phyloP scores from a whole-genome alignment of 1,140 invertebrate species.

The Polyergus mexicanus region DNA sequence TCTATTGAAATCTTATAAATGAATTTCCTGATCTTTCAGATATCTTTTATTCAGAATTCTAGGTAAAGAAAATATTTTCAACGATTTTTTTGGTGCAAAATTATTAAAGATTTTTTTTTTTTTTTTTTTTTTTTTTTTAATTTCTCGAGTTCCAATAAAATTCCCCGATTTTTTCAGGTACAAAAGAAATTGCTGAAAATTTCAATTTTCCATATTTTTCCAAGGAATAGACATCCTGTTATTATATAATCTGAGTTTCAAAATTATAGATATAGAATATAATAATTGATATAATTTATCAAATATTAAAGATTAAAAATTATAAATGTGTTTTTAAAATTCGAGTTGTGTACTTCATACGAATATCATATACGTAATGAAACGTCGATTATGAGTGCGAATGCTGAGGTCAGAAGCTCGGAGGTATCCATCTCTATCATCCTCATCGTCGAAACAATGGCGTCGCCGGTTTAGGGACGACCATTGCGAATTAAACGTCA shows the following conservation, averaged over 20 bases:
- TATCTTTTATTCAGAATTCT: too few relatives aligned
- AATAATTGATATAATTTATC: background rate
- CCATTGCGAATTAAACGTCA: conserved; percentile 66
- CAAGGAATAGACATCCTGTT: background rate
- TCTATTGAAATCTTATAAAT: too few relatives aligned
- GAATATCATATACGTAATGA: too few relatives aligned
- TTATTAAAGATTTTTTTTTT: too few relatives aligned
- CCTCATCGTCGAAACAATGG: conserved; percentile 61
- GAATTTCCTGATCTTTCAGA: too few relatives aligned
- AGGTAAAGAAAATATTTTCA: too few relatives aligned
- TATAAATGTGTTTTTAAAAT: too few relatives aligned
- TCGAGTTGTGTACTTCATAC: too few relatives aligned
- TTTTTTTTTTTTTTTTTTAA: too few relatives aligned
- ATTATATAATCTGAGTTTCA: background rate
- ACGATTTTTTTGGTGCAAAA: too few relatives aligned
- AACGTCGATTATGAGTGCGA: background rate
- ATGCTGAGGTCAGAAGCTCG: background rate
- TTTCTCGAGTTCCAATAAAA: background rate
- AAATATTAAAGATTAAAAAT: too few relatives aligned
- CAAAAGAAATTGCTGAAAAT: background rate
- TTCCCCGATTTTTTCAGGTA: background rate
- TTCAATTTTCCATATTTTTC: background rate
- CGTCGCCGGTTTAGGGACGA: conserved; percentile 60
- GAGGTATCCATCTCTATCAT: conserved; percentile 38
- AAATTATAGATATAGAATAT: background rate